Evolutionary conservation across 2,888 invertebrate genomes (phyloP).

Genomic region (Cerastis rubricosa): DNA sequence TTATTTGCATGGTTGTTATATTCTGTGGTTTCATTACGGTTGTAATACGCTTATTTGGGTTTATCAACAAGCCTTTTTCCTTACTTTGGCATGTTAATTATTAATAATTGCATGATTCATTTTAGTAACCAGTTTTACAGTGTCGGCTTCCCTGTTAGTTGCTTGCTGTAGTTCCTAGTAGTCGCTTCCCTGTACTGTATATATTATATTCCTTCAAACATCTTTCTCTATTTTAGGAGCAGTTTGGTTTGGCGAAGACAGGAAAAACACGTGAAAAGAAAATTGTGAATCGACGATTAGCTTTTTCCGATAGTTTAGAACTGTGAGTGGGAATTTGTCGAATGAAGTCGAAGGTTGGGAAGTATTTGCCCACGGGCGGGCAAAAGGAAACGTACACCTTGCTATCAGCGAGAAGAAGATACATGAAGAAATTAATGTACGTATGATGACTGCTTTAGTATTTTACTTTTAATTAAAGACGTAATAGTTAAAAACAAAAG

Average conservation of each 20-base stretch:
- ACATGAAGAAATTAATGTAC: constrained; percentile 93
- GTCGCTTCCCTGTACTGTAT: constrained; percentile 82
- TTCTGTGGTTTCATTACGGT: neutral
- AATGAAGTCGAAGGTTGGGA: constrained; percentile 91
- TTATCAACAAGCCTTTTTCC: constrained; percentile 54
- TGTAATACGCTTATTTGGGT: constrained; percentile 10
- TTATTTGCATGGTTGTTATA: neutral
- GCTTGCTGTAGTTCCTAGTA: constrained; percentile 58
- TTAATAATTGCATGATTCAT: constrained; percentile 68
- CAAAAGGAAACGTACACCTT: constrained; percentile 91
- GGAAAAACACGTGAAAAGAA: constrained; percentile 66
- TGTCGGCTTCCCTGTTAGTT: constrained; percentile 58
- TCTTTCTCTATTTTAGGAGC: constrained; percentile 84
- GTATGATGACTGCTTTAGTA: constrained; percentile 76
- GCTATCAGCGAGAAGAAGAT: constrained; percentile 91
- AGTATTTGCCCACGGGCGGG: constrained; percentile 91
- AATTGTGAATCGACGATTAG: constrained; percentile 61
- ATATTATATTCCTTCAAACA: constrained; percentile 79
- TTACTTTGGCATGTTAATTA: constrained; percentile 52
- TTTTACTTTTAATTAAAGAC: constrained; percentile 21
- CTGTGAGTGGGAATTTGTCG: constrained; percentile 75
- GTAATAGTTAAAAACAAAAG: constrained; percentile 6
- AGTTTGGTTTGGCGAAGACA: constrained; percentile 64
- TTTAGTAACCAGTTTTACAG: constrained; percentile 24
- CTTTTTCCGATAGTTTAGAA: constrained; percentile 65